Percentiles rank a stretch among this genome's conserved stretches.
These are phyloP conservation scores for Chlorodrepanis virens DNA, from an alignment of 2,113 vertebrate genomes.

Conservation along the genomic window DNA sequence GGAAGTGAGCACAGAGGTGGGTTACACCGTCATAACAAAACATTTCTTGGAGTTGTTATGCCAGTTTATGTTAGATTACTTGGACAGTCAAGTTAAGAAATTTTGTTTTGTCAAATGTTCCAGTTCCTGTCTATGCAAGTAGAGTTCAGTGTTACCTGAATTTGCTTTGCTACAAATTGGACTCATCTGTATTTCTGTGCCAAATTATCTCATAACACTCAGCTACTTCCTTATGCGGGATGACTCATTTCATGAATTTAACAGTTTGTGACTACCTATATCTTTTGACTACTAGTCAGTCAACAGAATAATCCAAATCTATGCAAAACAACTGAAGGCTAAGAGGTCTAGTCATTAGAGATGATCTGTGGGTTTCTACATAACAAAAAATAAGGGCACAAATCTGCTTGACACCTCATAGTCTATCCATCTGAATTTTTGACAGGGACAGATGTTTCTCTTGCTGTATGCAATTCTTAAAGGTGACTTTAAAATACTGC, in stretches of 20 bases:
- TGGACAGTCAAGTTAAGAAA: background rate
- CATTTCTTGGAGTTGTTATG: background rate
- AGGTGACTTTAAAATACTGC: background rate
- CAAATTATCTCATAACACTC: background rate
- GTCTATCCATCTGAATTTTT: background rate
- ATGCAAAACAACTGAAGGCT: background rate
- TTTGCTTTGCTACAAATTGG: background rate
- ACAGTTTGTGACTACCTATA: background rate
- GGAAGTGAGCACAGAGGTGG: background rate
- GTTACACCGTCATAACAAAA: background rate
- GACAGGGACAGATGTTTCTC: background rate
- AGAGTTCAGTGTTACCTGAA: background rate
- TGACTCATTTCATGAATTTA: background rate
- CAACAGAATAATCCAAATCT: background rate
- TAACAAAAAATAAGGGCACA: background rate
- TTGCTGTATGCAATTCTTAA: background rate
- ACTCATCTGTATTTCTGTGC: background rate
- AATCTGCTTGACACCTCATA: background rate
- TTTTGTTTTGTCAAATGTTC: background rate
- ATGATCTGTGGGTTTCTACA: background rate
- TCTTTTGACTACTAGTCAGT: background rate
- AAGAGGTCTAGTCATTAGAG: background rate
- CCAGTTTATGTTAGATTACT: background rate
- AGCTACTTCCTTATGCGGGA: background rate
- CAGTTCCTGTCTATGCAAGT: background rate